These are phyloP conservation scores for Cheilosia variabilis DNA, from an alignment of 2,888 invertebrate genomes.

Conservation along the genomic window DNA sequence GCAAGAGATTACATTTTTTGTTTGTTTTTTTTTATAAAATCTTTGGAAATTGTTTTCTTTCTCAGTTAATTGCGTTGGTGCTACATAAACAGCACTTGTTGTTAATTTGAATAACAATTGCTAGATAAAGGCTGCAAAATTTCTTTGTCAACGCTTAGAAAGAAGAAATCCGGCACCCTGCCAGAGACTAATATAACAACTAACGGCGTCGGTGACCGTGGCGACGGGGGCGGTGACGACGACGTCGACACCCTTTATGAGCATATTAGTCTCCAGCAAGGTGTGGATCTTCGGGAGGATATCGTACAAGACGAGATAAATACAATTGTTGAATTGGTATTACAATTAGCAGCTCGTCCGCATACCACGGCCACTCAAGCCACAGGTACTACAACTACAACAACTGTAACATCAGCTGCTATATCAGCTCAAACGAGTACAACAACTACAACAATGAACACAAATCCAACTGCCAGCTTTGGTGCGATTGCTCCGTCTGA, in stretches of 20 bases:
- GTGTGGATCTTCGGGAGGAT: slow-evolving; percentile 64
- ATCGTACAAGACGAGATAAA: slow-evolving; percentile 67
- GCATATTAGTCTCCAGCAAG: slow-evolving; percentile 63
- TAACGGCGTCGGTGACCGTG: slow-evolving; percentile 68
- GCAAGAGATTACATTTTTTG: too few species aligned
- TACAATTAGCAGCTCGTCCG: slow-evolving; percentile 66
- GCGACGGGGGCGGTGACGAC: slow-evolving; percentile 65
- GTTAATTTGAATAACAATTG: neutral
- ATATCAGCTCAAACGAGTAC: neutral
- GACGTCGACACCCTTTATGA: slow-evolving; percentile 66
- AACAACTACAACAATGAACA: slow-evolving; percentile 29
- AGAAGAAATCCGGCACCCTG: slow-evolving; percentile 54
- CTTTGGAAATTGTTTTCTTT: too few species aligned
- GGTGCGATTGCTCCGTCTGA: slow-evolving; percentile 1
- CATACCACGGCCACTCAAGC: slow-evolving; percentile 35
- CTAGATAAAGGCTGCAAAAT: neutral
- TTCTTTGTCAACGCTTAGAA: slow-evolving; percentile 3
- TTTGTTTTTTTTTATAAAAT: too few species aligned
- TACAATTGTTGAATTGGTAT: slow-evolving; percentile 64
- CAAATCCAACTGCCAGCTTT: slow-evolving; percentile 6
- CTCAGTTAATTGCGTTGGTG: too few species aligned
- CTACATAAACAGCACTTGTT: neutral
- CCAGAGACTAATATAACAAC: slow-evolving; percentile 55
- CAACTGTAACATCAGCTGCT: neutral
- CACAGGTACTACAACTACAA: neutral